Evolutionary conservation across 2,797 vertebrate genomes (phyloP).

Genomic region (Falco novaeseelandiae): DNA sequence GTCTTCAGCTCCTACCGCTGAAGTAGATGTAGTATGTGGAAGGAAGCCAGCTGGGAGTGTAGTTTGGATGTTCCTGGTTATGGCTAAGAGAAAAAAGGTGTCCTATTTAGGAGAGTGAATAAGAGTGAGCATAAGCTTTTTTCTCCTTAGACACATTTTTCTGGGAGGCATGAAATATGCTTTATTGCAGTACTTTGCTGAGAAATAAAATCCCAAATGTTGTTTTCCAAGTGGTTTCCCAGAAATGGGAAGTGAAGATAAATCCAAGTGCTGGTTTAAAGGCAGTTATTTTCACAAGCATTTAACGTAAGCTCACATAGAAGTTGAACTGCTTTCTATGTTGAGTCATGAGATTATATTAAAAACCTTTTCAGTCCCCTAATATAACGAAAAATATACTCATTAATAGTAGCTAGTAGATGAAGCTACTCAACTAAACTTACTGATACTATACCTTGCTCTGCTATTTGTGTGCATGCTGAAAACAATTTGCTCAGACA

Average conservation of each 20-base stretch:
- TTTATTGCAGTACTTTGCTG: background rate
- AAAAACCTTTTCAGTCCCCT: background rate
- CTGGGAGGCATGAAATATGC: background rate
- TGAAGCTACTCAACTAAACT: background rate
- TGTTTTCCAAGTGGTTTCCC: background rate
- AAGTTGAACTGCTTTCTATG: background rate
- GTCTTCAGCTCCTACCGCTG: background rate
- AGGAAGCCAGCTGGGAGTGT: background rate
- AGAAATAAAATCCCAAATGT: background rate
- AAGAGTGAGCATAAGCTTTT: background rate
- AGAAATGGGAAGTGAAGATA: background rate
- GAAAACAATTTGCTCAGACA: background rate
- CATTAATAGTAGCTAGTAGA: background rate
- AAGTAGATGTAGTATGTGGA: background rate
- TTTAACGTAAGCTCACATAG: background rate
- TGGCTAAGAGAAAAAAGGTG: background rate
- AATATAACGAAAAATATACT: background rate
- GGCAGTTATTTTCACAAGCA: background rate
- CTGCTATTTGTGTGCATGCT: accelerated
- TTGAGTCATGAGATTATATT: background rate
- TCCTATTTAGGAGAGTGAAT: background rate
- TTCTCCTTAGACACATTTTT: background rate
- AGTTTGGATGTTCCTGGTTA: background rate
- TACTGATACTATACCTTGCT: background rate
- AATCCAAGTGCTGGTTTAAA: background rate